phyloP scores from a whole-genome alignment of 2,113 vertebrate genomes.

The Epinephelus cyanopodus region DNA sequence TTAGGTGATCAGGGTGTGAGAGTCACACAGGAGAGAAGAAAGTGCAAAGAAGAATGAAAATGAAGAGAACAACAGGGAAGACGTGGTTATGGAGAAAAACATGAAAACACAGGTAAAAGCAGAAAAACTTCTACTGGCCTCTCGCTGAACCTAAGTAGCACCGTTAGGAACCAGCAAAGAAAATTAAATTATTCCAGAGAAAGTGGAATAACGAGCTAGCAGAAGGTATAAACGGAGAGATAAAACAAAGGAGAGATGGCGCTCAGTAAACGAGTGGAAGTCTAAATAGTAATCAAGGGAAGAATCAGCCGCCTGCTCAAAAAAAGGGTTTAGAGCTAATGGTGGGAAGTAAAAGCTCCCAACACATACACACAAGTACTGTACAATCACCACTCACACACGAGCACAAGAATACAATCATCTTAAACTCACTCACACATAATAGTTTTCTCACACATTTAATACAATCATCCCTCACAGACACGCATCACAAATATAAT shows the following conservation, averaged over 20 bases:
- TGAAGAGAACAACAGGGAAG: background rate
- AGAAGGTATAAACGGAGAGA: slow-evolving; percentile 68
- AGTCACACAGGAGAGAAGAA: background rate
- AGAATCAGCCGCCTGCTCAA: slow-evolving; percentile 94
- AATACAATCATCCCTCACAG: slow-evolving; percentile 47
- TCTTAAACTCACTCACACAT: slow-evolving; percentile 54
- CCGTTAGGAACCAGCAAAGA: slow-evolving; percentile 50
- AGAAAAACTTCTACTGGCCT: slow-evolving; percentile 56
- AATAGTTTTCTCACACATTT: slow-evolving; percentile 32
- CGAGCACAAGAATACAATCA: slow-evolving; percentile 62
- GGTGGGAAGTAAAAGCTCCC: slow-evolving; percentile 92
- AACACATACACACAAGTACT: slow-evolving; percentile 53
- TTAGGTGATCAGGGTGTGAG: background rate
- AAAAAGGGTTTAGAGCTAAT: slow-evolving; percentile 94
- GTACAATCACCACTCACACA: slow-evolving; percentile 51
- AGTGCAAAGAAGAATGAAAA: background rate
- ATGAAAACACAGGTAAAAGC: background rate
- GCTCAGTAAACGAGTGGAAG: slow-evolving; percentile 82
- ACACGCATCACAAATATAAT: slow-evolving; percentile 47
- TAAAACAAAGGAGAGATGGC: slow-evolving; percentile 80
- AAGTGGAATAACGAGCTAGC: slow-evolving; percentile 62
- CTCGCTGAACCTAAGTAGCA: slow-evolving; percentile 62
- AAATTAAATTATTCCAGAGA: slow-evolving; percentile 58
- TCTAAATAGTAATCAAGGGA: slow-evolving; percentile 96
- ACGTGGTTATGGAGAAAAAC: slow-evolving; percentile 51